A percentile compares a stretch with the other conserved stretches of the same genome.
Conservation (phyloP, 2,113 vertebrate genomes). For the Chloebia gouldiae region DNA sequence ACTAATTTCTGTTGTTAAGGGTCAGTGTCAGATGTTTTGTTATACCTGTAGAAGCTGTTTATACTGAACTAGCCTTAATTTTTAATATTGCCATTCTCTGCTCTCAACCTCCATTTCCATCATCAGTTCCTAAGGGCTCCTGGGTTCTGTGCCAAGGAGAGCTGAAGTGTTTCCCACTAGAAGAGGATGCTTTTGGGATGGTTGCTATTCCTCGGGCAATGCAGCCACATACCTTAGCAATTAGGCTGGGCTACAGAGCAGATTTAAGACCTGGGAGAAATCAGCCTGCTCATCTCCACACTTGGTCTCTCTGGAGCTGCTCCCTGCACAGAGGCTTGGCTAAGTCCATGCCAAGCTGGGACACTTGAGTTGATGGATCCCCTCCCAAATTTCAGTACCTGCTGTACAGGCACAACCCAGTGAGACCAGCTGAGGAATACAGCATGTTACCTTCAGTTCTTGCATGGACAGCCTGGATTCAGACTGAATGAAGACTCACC, state of each 20-base stretch:
- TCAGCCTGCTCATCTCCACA: neutral
- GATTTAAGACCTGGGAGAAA: neutral
- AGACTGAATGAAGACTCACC: neutral
- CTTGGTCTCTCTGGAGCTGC: neutral
- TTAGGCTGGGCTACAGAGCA: neutral
- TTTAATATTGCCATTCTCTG: neutral
- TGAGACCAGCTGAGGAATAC: neutral
- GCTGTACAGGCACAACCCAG: neutral
- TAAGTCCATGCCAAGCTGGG: neutral
- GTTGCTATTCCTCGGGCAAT: neutral
- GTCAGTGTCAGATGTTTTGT: neutral
- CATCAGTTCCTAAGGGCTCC: neutral
- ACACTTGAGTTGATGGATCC: neutral
- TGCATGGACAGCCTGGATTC: neutral
- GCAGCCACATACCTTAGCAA: neutral
- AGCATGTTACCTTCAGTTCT: neutral
- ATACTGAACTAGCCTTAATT: neutral
- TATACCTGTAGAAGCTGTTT: neutral
- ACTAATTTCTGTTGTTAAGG: neutral
- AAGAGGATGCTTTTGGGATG: fast-evolving
- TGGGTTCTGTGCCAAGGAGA: neutral
- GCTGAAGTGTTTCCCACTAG: neutral
- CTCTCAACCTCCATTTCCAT: neutral
- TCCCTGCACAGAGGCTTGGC: neutral
- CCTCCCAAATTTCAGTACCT: neutral